phyloP scores from a whole-genome alignment of 2,797 vertebrate species.

The Sus cebifrons region DNA sequence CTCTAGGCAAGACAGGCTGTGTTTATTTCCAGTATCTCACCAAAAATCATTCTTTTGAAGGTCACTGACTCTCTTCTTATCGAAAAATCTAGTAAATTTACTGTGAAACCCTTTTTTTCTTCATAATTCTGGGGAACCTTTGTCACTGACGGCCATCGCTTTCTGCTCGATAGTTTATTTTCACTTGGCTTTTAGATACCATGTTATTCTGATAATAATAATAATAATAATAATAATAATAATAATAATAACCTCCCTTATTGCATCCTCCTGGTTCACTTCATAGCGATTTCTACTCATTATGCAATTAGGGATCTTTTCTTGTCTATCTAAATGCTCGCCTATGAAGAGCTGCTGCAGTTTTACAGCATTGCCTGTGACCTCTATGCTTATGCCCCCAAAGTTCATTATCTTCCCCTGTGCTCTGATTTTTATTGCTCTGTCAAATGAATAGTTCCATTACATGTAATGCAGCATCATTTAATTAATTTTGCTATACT shows the following conservation, averaged over 20 bases:
- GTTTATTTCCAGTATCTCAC: slow-evolving; percentile 52
- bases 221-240: too few species aligned
- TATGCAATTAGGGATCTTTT: not conserved
- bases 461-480: not conserved
- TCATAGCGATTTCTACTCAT: not conserved
- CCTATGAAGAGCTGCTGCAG: not conserved
- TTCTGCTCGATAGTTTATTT: not conserved
- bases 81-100: slow-evolving; percentile 18
- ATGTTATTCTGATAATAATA: not conserved
- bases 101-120: not conserved
- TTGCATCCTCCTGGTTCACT: not conserved
- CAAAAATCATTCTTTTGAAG: slow-evolving; percentile 63
- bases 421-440: not conserved
- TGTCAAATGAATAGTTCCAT: slow-evolving; percentile 8
- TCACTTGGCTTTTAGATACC: not conserved
- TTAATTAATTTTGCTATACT: not conserved
- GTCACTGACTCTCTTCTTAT: slow-evolving; percentile 43
- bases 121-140: not conserved
- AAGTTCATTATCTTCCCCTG: not conserved
- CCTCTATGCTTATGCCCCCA: not conserved
- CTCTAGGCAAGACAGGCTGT: not conserved
- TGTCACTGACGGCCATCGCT: not conserved
- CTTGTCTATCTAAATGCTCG: not conserved
- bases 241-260: not conserved
- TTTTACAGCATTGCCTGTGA: not conserved